Conservation (phyloP, 1,140 invertebrate genomes). For the Mizuhopecten yessoensis region DNA sequence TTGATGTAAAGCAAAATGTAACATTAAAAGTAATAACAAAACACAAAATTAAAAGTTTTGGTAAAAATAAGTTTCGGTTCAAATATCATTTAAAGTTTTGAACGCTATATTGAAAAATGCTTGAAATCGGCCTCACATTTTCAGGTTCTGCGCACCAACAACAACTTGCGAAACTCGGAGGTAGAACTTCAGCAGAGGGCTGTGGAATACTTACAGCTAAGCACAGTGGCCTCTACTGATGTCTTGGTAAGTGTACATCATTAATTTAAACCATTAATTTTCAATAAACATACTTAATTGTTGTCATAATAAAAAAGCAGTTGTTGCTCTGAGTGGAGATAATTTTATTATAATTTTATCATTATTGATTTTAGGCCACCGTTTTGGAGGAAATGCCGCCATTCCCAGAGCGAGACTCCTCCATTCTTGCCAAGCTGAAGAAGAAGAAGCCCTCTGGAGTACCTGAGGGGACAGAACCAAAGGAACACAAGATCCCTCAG, state of each 20-base stretch:
- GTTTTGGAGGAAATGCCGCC: conserved; percentile 99
- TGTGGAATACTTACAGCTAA: conserved; percentile 98
- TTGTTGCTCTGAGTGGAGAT: no score
- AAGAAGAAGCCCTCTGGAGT: conserved; percentile 89
- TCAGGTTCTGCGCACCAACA: conserved; percentile 94
- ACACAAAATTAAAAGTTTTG: neutral
- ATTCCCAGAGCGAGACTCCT: conserved; percentile 99
- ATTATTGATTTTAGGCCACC: conserved; percentile 88
- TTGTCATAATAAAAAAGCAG: no score
- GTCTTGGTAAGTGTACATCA: conserved; percentile 88
- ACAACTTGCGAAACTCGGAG: conserved; percentile 98
- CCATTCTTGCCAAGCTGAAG: conserved; percentile 94
- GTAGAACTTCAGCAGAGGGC: conserved; percentile 99
- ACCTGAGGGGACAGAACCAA: conserved; percentile 76
- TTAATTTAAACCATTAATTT: no score
- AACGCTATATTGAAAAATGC: no score
- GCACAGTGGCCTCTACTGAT: conserved; percentile 97
- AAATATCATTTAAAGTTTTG: no score
- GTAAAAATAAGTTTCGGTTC: no score
- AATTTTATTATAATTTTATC: no score
- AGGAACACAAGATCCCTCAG: conserved; percentile 72
- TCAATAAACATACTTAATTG: no score
- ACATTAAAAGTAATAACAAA: neutral
- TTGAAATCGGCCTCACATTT: conserved; percentile 30
- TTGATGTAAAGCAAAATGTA: neutral